Evolutionary conservation across 2,888 invertebrate species (phyloP).

Genomic region (Amorpha juglandis): DNA sequence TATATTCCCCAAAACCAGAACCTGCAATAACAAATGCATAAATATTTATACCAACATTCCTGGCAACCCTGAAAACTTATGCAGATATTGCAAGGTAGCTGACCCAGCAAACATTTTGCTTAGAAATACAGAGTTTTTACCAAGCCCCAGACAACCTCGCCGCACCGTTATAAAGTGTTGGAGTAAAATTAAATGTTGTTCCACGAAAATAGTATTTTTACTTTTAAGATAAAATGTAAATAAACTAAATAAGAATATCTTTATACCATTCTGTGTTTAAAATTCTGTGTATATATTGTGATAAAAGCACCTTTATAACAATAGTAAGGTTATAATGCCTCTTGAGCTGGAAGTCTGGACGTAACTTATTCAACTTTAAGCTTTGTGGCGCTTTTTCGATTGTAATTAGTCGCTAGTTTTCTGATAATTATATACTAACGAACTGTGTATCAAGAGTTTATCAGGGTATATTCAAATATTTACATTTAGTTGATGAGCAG

Average conservation of each 20-base stretch:
- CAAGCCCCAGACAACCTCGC: conserved; percentile 1
- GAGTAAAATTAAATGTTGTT: conserved; percentile 23
- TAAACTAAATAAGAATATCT: conserved; percentile 9
- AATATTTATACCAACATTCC: background rate
- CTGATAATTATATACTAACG: no score
- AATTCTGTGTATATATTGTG: background rate
- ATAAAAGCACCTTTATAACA: background rate
- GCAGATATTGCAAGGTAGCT: conserved; percentile 40
- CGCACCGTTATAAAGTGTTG: background rate
- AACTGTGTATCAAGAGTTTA: no score
- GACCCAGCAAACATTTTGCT: conserved; percentile 35
- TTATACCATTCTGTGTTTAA: conserved; percentile 9
- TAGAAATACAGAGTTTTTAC: conserved; percentile 23
- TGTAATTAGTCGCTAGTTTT: no score
- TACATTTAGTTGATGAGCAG: no score
- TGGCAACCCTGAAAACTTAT: conserved; percentile 35
- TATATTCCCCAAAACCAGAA: no score
- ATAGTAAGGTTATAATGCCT: background rate
- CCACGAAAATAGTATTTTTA: conserved; percentile 7
- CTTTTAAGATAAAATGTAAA: conserved; percentile 14
- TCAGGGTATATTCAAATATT: no score
- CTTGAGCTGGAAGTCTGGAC: background rate
- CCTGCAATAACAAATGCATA: no score
- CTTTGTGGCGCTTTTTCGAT: no score
- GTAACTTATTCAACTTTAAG: background rate